Evolutionary conservation across 2,888 invertebrate species (phyloP).

Genomic region (Drosophila anomalata): DNA sequence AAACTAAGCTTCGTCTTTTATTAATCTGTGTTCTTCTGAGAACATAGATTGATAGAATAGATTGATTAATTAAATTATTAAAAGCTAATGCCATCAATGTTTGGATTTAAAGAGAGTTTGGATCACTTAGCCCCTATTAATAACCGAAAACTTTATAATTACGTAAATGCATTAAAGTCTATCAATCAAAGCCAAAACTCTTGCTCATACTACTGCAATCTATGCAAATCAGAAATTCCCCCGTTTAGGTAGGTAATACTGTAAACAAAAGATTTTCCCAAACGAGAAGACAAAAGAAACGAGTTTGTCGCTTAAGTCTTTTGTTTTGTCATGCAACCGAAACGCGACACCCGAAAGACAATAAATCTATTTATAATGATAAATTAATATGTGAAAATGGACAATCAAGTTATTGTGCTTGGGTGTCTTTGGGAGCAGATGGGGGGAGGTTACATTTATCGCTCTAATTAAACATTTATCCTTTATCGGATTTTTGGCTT

Average conservation of each 20-base stretch:
- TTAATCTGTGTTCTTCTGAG: not conserved
- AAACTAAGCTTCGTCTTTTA: not conserved
- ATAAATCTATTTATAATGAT: conserved; percentile 51
- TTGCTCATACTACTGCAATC: conserved; percentile 16
- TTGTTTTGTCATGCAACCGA: conserved; percentile 58
- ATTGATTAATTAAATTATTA: not conserved
- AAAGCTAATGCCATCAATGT: not conserved
- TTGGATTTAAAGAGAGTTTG: not conserved
- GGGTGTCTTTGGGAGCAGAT: not conserved
- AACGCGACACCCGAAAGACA: conserved; percentile 45
- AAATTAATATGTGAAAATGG: conserved; percentile 61
- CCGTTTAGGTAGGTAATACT: not conserved
- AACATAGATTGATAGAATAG: no score
- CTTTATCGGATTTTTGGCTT: conserved; percentile 61
- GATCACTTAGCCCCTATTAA: not conserved
- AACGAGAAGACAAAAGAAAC: conserved; percentile 48
- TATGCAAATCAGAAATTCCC: conserved; percentile 23
- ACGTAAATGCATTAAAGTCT: not conserved
- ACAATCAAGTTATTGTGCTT: conserved; percentile 43
- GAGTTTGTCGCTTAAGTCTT: conserved; percentile 77
- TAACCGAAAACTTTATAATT: not conserved
- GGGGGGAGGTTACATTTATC: conserved; percentile 54
- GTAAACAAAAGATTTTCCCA: conserved; percentile 54
- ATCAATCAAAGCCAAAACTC: conserved; percentile 28
- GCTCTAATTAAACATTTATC: conserved; percentile 69